Percentiles rank a stretch among this genome's conserved stretches.
Conservation (phyloP, 2,113 vertebrate species). For the Passer montanus region DNA sequence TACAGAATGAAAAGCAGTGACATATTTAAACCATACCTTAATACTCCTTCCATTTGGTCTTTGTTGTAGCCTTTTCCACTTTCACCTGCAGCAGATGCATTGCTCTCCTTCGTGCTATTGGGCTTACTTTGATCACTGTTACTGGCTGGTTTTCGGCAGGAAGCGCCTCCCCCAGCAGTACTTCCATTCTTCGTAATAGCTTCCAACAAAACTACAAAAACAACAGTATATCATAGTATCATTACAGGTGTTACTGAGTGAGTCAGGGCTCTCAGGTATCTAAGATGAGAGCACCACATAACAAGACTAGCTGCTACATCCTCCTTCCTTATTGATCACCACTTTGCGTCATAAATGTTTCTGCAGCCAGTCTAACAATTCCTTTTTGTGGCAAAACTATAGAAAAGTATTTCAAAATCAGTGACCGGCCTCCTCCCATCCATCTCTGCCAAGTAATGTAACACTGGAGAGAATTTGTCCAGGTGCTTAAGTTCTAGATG, state of each 20-base stretch:
- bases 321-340: neutral
- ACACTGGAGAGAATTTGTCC: neutral
- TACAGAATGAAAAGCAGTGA: constrained; percentile 11
- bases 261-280: neutral
- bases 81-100: constrained; percentile 68
- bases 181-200: constrained; percentile 88
- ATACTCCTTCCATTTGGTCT: constrained; percentile 92
- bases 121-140: constrained; percentile 67
- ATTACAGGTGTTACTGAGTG: neutral
- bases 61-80: constrained; percentile 85
- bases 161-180: constrained; percentile 81
- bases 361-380: neutral
- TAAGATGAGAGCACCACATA: neutral
- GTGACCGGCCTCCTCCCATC: neutral
- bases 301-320: neutral
- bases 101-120: constrained; percentile 62
- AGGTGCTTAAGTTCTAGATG: neutral
- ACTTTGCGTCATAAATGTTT: neutral
- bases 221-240: neutral
- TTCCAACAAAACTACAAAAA: constrained; percentile 84
- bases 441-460: neutral
- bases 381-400: neutral
- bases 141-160: constrained; percentile 78
- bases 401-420: neutral
- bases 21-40: constrained; percentile 79